Conservation (phyloP, 2,888 invertebrate species). For the Fissipunctia ypsillon region DNA sequence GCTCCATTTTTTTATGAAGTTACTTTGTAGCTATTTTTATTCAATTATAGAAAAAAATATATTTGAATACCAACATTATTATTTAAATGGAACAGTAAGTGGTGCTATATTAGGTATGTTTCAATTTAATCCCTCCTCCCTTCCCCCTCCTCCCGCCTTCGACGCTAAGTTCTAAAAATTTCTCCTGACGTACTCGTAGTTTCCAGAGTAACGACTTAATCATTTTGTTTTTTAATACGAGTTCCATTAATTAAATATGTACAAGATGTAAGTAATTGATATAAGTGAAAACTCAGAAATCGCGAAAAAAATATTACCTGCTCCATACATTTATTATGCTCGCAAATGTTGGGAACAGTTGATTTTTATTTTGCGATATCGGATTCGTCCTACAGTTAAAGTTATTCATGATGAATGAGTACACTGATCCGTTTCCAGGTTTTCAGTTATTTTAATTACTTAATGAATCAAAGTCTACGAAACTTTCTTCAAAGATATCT, state of each 20-base stretch:
- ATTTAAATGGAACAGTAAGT: neutral
- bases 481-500: constrained; percentile 50
- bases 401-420: neutral
- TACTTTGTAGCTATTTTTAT: neutral
- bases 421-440: neutral
- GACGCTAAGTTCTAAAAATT: neutral
- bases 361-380: too few species aligned
- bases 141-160: too few species aligned
- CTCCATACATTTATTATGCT: neutral
- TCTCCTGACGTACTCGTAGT: neutral
- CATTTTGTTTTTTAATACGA: constrained; percentile 1
- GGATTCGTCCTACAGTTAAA: neutral
- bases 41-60: neutral
- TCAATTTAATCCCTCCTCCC: neutral
- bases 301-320: too few species aligned
- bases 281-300: neutral
- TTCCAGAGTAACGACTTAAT: neutral
- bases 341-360: neutral
- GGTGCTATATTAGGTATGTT: neutral
- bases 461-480: constrained; percentile 16
- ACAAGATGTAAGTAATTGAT: too few species aligned
- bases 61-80: neutral
- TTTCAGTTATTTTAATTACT: constrained; percentile 1
- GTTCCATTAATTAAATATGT: constrained; percentile 14
- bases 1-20: neutral